Conservation (phyloP, 2,888 invertebrate species). For the Cantharis rufa region DNA sequence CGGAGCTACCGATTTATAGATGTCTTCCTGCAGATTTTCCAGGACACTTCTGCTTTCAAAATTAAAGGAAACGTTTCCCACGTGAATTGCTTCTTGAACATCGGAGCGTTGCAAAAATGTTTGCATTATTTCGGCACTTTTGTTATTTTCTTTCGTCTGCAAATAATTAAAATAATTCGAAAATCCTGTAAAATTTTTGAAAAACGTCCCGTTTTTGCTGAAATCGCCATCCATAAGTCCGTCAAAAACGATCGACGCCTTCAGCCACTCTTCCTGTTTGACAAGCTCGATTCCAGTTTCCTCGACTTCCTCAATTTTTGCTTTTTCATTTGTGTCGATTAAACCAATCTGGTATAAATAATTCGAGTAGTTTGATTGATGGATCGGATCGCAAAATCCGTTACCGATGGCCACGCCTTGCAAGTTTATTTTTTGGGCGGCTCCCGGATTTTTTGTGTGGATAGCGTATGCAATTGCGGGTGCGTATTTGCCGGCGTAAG, state of each 20-base stretch:
- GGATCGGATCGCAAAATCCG: conserved; percentile 59
- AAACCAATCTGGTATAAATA: conserved; percentile 61
- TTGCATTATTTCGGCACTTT: conserved; percentile 51
- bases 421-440: conserved; percentile 51
- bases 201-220: conserved; percentile 43
- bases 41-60: conserved; percentile 63
- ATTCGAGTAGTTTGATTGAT: conserved; percentile 59
- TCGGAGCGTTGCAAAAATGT: not conserved
- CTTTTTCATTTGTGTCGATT: conserved; percentile 43
- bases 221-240: conserved; percentile 9
- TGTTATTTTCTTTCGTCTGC: not conserved
- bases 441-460: conserved; percentile 54
- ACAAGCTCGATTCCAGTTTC: conserved; percentile 39
- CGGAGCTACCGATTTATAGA: conserved; percentile 79
- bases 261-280: conserved; percentile 35
- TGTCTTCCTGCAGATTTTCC: conserved; percentile 70
- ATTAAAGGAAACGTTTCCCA: conserved; percentile 15
- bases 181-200: conserved; percentile 28
- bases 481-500: conserved; percentile 64
- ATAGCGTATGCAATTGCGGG: conserved; percentile 61
- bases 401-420: conserved; percentile 62
- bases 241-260: conserved; percentile 46
- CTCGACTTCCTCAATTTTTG: conserved; percentile 36
- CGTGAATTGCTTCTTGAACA: conserved; percentile 12
- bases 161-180: conserved; percentile 29